A percentile compares a stretch with the other conserved stretches of the same genome.
phyloP scores from a whole-genome alignment of 2,797 vertebrate species.

The Galagoides demidoff region DNA sequence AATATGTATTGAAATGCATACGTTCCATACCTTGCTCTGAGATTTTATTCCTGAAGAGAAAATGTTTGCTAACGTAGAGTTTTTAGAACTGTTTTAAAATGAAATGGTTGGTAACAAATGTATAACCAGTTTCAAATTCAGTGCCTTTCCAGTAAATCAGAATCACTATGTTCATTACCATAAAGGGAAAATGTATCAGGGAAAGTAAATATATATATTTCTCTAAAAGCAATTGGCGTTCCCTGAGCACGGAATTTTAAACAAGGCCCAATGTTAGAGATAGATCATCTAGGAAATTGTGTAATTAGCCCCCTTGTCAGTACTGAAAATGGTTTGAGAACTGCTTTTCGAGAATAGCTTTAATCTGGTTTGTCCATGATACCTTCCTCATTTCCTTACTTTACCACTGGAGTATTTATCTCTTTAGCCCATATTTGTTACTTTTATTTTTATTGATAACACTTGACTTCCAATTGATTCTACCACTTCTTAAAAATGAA shows the following conservation, averaged over 20 bases:
- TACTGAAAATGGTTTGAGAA: background rate
- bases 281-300: background rate
- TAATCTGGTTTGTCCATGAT: background rate
- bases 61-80: background rate
- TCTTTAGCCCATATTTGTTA: background rate
- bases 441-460: background rate
- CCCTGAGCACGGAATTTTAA: background rate
- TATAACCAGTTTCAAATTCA: slow-evolving; percentile 40
- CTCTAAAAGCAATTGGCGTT: background rate
- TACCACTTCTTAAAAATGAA: background rate
- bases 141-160: background rate
- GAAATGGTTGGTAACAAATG: background rate
- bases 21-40: background rate
- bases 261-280: background rate
- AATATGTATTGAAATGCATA: background rate
- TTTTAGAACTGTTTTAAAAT: slow-evolving; percentile 42
- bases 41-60: slow-evolving; percentile 13
- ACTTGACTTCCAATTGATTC: background rate
- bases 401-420: background rate
- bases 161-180: background rate
- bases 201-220: background rate
- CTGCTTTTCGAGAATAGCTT: background rate
- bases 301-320: too few species aligned
- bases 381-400: background rate
- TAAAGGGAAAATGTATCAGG: background rate